Conservation (phyloP, 2,113 vertebrate genomes). For the Pipa parva region DNA sequence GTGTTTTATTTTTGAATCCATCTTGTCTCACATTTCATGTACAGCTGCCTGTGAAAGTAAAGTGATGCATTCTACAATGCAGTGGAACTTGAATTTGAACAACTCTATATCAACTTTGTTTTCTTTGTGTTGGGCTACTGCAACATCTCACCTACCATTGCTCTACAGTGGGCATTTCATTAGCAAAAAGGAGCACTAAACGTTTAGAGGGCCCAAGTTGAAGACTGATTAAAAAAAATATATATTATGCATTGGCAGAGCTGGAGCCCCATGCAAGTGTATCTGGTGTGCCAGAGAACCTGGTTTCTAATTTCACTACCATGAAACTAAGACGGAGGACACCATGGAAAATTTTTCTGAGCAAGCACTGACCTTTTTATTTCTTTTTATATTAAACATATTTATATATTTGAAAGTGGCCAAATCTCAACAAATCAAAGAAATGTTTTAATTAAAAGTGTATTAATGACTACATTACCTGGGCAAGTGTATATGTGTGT, state of each 20-base stretch:
- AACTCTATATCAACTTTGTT: background rate
- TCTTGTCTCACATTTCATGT: background rate
- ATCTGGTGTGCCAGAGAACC: background rate
- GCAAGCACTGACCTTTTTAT: slow-evolving; percentile 6
- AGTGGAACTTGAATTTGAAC: background rate
- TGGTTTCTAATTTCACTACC: background rate
- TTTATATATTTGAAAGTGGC: slow-evolving; percentile 14
- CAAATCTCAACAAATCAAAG: background rate
- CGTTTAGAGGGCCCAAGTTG: background rate
- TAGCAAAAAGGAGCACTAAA: background rate
- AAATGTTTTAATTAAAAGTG: background rate
- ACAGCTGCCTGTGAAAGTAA: background rate
- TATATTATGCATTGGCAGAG: background rate
- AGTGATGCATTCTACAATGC: background rate
- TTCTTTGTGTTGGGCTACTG: background rate
- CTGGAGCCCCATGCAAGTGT: background rate
- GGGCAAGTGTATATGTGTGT: background rate
- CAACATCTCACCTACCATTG: background rate
- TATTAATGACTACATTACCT: background rate
- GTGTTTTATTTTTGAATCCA: background rate
- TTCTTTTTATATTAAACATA: slow-evolving; percentile 7
- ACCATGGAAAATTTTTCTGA: background rate
- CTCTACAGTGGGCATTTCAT: background rate
- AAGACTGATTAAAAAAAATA: background rate
- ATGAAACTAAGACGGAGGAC: background rate